Evolutionary conservation across 1,140 invertebrate genomes (phyloP).

Genomic region (Platorchestia sp.): DNA sequence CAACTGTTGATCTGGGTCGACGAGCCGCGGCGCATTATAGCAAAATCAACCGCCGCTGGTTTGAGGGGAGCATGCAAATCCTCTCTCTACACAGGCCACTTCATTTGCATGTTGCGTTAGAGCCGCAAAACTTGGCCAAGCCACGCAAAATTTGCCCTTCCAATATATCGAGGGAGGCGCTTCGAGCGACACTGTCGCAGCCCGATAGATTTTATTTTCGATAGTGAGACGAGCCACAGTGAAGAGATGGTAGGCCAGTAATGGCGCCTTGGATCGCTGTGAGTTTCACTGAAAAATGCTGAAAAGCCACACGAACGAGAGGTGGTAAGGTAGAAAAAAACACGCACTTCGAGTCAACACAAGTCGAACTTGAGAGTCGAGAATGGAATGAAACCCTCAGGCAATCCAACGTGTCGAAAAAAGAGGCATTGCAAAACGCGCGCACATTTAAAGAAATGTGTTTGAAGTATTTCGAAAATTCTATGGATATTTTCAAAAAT

Average conservation of each 20-base stretch:
- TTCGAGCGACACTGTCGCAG: constrained; percentile 15
- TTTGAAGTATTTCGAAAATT: too few species aligned
- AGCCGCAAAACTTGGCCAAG: constrained; percentile 33
- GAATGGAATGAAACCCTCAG: background rate
- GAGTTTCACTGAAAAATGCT: background rate
- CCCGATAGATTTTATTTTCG: constrained; percentile 40
- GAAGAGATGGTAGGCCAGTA: background rate
- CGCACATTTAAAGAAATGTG: background rate
- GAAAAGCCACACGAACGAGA: background rate
- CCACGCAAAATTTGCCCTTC: constrained; percentile 24
- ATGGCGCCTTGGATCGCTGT: background rate
- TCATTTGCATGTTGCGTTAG: constrained; percentile 45
- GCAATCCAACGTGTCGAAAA: background rate
- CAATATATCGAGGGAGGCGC: constrained; percentile 30
- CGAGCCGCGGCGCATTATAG: constrained; percentile 4
- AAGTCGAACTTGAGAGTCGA: background rate
- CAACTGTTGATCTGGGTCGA: constrained; percentile 5
- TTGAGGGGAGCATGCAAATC: constrained; percentile 24
- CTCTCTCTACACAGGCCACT: constrained; percentile 25
- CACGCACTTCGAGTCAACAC: background rate
- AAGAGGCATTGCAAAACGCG: background rate
- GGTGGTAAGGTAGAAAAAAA: background rate
- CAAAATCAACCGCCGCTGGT: constrained; percentile 20
- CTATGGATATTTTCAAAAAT: too few species aligned
- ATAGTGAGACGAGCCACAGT: background rate